Percentiles rank a stretch among this genome's conserved stretches.
These are phyloP conservation scores for Sturnus vulgaris DNA, from an alignment of 2,113 vertebrate species.

Conservation along the genomic window DNA sequence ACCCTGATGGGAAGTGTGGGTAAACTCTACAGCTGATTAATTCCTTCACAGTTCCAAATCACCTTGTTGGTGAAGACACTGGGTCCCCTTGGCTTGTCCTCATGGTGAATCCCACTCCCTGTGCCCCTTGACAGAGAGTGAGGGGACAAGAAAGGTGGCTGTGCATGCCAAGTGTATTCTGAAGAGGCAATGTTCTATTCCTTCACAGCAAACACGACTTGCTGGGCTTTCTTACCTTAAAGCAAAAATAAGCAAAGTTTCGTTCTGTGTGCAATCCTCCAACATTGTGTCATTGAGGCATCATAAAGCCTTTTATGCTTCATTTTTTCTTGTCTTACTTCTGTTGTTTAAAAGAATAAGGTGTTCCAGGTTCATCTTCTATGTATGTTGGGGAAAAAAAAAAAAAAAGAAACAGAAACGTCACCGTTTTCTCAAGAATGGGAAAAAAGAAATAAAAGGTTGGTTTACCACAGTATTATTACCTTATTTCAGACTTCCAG, in stretches of 20 bases:
- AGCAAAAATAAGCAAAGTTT: neutral
- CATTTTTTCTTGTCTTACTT: neutral
- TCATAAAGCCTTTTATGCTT: neutral
- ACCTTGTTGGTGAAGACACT: fast-evolving
- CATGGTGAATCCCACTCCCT: fast-evolving
- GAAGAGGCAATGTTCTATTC: neutral
- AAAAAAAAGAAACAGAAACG: no score
- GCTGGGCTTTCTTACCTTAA: neutral
- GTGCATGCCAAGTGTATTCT: neutral
- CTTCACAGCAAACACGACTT: neutral
- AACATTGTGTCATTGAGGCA: no score
- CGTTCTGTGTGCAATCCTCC: neutral
- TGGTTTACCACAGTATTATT: neutral
- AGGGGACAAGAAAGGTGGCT: neutral
- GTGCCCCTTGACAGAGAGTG: neutral
- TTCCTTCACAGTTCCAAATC: neutral
- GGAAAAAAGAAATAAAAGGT: neutral
- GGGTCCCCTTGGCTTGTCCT: neutral
- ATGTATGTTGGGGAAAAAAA: neutral
- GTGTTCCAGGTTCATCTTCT: neutral
- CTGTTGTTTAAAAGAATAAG: neutral
- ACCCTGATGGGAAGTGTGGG: fast-evolving
- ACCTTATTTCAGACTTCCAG: neutral
- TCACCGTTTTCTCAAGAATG: neutral
- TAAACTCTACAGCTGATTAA: fast-evolving